Conservation (phyloP, 2,888 invertebrate species). For the Mantis religiosa region DNA sequence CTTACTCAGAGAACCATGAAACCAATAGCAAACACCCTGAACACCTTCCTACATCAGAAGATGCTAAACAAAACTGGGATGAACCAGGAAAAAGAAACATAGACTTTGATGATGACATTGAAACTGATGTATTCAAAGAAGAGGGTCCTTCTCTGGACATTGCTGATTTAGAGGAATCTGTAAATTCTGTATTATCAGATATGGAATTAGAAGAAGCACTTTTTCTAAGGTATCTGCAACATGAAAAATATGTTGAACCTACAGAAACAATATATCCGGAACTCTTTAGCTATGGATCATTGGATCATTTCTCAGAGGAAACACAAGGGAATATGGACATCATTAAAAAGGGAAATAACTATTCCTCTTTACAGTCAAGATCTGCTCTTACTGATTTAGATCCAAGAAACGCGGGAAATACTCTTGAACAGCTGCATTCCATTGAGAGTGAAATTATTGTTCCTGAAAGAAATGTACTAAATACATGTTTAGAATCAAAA, state of each 20-base stretch:
- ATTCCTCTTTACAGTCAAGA: neutral
- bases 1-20: neutral
- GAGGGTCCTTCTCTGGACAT: neutral
- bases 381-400: neutral
- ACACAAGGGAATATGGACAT: neutral
- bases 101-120: neutral
- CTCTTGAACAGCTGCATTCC: neutral
- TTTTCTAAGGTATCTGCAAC: neutral
- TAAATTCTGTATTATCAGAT: slow-evolving; percentile 17
- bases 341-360: neutral
- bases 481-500: neutral
- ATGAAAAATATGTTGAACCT: neutral
- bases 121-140: neutral
- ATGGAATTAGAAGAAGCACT: neutral
- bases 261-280: neutral
- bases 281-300: neutral
- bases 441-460: too few species aligned
- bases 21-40: neutral
- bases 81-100: neutral
- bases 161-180: slow-evolving; percentile 20
- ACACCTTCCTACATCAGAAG: neutral
- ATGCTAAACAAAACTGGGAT: neutral
- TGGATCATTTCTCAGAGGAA: neutral
- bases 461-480: neutral
- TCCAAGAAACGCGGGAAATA: neutral